Evolutionary conservation across 1,140 invertebrate genomes (phyloP), one percentile per base, ranked within the genome.

Genomic region (Maconellicoccus hirsutus): DNA sequence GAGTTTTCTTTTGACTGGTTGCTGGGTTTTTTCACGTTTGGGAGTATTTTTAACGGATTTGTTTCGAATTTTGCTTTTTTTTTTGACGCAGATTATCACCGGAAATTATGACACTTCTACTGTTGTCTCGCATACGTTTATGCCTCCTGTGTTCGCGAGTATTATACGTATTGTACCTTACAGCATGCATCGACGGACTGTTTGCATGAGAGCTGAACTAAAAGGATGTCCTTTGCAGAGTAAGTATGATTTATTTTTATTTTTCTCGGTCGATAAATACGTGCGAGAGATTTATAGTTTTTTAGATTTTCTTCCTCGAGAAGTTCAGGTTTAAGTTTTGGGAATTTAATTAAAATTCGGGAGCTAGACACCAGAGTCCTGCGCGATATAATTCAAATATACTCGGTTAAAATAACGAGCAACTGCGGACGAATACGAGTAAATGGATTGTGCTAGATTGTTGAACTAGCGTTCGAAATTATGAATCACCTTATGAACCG

Each of bases 121-220:
- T 39, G 87, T 89, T 73, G 86, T 88, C 70, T 86, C 88, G 74
- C 86, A 90, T 76, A 83, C 86, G 69, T 80, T 95, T 74, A 86
- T 90, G 71, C 88, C 88, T 25, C 88, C 91, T 25, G 84, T 92
- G 70, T 88, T 91, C 79, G 90, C 90, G 4, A 87, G 84, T 66
- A 86, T 87, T 78, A 83, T 94, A 25, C 85, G 92, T 22, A 87
- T 94, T 77, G 81, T 93, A 59, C 92, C 92, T 8, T 91, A 90
- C 82, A 91, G 89, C 75, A 85, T 89, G 52, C 89, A 93, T 76
- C 83, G 86, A 2, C 82, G 92, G 33, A 94, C 91, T 0, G 89
- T 93, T 52, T 94, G 92, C 81, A 89, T 95, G 86, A 79, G 92
- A 69, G 87, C 93, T 14, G 92, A 94, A 79, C 74, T 93, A 10